Percentiles rank a stretch among this genome's conserved stretches.
Evolutionary conservation across 2,797 vertebrate species (phyloP).

Genomic region (Hydrophis major): DNA sequence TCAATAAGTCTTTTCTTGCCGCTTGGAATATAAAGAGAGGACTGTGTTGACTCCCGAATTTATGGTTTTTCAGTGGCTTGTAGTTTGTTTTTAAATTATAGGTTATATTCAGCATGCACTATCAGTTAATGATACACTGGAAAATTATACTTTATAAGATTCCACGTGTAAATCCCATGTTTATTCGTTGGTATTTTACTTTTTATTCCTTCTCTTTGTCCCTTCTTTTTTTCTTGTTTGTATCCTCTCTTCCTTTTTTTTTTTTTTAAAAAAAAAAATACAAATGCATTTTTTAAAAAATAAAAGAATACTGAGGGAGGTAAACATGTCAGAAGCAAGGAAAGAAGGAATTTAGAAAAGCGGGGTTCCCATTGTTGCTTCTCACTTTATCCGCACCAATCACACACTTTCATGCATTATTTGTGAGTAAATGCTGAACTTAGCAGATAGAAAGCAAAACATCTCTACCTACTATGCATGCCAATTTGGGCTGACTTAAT

Average conservation of each 20-base stretch:
- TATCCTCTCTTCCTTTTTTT: not conserved
- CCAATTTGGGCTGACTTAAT: not conserved
- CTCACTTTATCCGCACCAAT: not conserved
- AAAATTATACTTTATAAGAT: not conserved
- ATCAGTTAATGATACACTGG: not conserved
- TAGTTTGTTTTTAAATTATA: not conserved
- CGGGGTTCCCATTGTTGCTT: not conserved
- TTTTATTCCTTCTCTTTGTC: not conserved
- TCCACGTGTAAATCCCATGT: not conserved
- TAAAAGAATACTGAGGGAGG: not conserved
- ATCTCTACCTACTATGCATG: not conserved
- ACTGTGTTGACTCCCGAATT: not conserved
- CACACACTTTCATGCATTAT: not conserved
- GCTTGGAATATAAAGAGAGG: not conserved
- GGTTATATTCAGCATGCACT: not conserved
- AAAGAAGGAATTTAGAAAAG: not conserved
- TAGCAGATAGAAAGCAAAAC: not conserved
- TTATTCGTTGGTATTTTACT: not conserved
- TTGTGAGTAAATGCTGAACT: not conserved
- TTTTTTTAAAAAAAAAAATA: not conserved
- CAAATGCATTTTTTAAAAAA: not conserved
- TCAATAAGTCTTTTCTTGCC: not conserved
- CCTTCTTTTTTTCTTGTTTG: not conserved
- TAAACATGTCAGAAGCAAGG: not conserved
- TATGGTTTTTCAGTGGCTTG: not conserved